Conservation (phyloP, 2,113 vertebrate genomes). For the Corythornis vintsioides region DNA sequence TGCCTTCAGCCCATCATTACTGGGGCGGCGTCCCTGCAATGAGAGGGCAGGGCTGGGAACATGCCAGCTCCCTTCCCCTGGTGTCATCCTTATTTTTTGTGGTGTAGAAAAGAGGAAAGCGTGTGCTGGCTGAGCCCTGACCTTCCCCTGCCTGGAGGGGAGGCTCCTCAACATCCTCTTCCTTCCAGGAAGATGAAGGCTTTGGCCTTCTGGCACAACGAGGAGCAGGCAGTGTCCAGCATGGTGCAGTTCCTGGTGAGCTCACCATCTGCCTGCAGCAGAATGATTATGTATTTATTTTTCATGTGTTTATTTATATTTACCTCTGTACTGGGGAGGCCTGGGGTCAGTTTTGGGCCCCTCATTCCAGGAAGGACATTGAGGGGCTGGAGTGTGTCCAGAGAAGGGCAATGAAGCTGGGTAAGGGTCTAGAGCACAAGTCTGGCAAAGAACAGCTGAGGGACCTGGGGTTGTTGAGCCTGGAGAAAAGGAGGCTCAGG, state of each 20-base stretch:
- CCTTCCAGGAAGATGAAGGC: constrained; percentile 18
- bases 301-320: not conserved
- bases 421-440: not conserved
- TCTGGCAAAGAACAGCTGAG: not conserved
- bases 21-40: rapidly evolving
- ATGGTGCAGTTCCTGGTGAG: not conserved
- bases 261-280: not conserved
- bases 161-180: constrained; percentile 18
- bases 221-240: not conserved
- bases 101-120: not conserved
- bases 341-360: not conserved
- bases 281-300: not conserved
- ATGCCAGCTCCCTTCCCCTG: not conserved
- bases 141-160: not conserved
- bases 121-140: not conserved
- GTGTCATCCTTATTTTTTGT: not conserved
- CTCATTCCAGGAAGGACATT: not conserved
- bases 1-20: constrained; percentile 12
- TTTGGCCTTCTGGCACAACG: not conserved
- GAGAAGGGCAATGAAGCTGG: not conserved
- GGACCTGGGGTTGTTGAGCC: not conserved
- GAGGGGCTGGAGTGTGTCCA: not conserved
- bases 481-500: not conserved
- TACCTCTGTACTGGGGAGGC: not conserved
- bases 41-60: not conserved